Conservation (phyloP, 2,888 invertebrate genomes). For the Eupithecia vulgata region DNA sequence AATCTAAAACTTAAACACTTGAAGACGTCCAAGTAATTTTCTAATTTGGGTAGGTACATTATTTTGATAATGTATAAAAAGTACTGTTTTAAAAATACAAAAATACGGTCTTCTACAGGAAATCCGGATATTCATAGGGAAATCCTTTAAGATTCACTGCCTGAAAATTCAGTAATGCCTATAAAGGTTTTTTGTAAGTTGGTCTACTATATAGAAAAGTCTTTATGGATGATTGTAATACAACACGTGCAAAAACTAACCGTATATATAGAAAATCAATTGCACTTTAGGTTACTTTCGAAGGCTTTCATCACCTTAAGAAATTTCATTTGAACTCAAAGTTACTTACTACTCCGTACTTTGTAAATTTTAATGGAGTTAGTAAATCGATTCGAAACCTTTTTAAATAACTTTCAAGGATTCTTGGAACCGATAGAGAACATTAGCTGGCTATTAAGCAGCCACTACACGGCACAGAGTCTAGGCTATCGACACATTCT, state of each 20-base stretch:
- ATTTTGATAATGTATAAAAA: no score
- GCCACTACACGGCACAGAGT: background rate
- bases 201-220: background rate
- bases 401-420: conserved; percentile 43
- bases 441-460: conserved; percentile 63
- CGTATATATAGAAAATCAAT: conserved; percentile 1
- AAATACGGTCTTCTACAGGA: no score
- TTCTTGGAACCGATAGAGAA: conserved; percentile 54
- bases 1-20: no score
- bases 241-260: background rate
- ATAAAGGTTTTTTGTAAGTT: background rate
- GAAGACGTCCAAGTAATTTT: no score
- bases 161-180: background rate
- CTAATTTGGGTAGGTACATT: no score
- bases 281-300: conserved; percentile 11
- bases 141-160: no score
- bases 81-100: no score
- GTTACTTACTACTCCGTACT: conserved; percentile 35
- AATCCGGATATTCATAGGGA: no score
- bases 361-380: conserved; percentile 36
- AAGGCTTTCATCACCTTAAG: conserved; percentile 24
- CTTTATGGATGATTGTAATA: background rate
- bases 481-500: background rate
- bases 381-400: conserved; percentile 39
- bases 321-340: conserved; percentile 31